Percentiles rank a stretch among this genome's conserved stretches.
These are phyloP conservation scores for Andinoacara biseriatus DNA, from an alignment of 2,113 vertebrate genomes.

Conservation along the genomic window DNA sequence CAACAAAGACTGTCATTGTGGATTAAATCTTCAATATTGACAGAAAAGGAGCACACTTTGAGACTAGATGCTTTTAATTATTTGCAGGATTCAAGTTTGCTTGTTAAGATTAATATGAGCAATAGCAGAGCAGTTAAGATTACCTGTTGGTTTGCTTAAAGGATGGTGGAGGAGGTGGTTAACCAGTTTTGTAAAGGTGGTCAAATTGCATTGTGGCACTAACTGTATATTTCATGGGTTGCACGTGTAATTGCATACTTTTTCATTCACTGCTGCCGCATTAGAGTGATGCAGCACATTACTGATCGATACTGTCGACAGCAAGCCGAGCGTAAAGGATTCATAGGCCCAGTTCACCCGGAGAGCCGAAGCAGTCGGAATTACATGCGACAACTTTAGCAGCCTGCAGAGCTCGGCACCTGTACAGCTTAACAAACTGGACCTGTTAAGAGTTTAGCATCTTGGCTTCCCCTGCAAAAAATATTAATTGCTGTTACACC, in stretches of 20 bases:
- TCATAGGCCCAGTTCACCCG: not conserved
- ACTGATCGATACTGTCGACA: slow-evolving; percentile 23
- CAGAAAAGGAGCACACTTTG: slow-evolving; percentile 5
- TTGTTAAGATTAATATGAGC: not conserved
- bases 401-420: not conserved
- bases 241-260: not conserved
- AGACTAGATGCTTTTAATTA: not conserved
- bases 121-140: not conserved
- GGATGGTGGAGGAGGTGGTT: not conserved
- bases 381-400: not conserved
- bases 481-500: not conserved
- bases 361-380: slow-evolving; percentile 5
- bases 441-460: slow-evolving; percentile 6
- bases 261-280: not conserved
- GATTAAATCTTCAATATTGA: slow-evolving; percentile 8
- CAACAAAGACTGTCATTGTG: slow-evolving; percentile 26
- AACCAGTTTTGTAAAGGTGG: not conserved
- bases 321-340: not conserved
- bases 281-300: slow-evolving; percentile 21
- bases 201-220: not conserved
- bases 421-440: not conserved
- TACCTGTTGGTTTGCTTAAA: slow-evolving; percentile 18
- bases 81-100: slow-evolving; percentile 6
- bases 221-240: not conserved
- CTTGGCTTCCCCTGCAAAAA: not conserved